These are phyloP conservation scores for Catagonus wagneri DNA, from an alignment of 2,113 vertebrate species.

Conservation along the genomic window DNA sequence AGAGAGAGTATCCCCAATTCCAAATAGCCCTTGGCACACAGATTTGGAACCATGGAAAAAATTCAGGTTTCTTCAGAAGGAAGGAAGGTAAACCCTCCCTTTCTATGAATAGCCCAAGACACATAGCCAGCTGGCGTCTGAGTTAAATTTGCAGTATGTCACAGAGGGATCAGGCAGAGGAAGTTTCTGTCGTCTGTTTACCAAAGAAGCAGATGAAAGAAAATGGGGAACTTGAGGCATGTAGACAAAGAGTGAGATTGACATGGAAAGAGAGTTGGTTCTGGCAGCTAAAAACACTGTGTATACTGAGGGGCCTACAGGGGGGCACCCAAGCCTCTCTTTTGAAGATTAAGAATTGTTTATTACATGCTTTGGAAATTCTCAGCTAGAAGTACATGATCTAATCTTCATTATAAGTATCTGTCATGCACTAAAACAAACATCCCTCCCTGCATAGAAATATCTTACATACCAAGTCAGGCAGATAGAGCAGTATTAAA, in stretches of 20 bases:
- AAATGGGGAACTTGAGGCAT: conserved; percentile 45
- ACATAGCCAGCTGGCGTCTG: conserved; percentile 17
- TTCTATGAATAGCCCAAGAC: conserved; percentile 62
- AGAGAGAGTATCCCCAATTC: background rate
- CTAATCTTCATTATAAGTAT: conserved; percentile 15
- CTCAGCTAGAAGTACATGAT: background rate
- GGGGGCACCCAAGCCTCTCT: background rate
- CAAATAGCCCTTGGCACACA: background rate
- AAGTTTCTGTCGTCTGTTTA: conserved; percentile 72
- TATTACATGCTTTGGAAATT: conserved; percentile 23
- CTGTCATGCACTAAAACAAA: conserved; percentile 31
- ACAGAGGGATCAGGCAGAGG: conserved; percentile 3
- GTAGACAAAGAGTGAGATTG: background rate
- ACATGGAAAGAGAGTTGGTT: background rate
- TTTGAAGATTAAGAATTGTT: conserved; percentile 48
- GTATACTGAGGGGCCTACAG: background rate
- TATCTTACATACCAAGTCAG: background rate
- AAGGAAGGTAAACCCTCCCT: conserved; percentile 25
- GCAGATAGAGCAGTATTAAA: background rate
- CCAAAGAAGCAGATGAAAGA: conserved; percentile 32
- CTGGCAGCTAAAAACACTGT: conserved; percentile 21
- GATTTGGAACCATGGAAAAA: background rate
- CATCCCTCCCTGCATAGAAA: conserved; percentile 2
- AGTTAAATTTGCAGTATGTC: conserved; percentile 29
- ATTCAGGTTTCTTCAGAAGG: conserved; percentile 15